phyloP scores from a whole-genome alignment of 2,888 invertebrate genomes.

The Cosmia pyralina region DNA sequence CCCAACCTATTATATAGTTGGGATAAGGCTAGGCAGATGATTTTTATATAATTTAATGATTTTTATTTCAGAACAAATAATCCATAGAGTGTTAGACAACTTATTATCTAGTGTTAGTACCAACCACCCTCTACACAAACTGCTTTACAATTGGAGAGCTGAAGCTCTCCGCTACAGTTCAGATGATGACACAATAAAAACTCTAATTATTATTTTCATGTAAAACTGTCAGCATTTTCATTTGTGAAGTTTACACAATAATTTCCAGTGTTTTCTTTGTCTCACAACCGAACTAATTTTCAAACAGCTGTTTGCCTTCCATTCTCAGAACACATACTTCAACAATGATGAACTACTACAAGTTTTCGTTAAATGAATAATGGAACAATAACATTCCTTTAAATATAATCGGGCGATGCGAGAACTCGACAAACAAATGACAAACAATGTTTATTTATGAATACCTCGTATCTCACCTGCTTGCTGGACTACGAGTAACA shows the following conservation, averaged over 20 bases:
- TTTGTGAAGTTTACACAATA: not conserved
- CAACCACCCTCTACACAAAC: too few relatives aligned
- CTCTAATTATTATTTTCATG: too few relatives aligned
- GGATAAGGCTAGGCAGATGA: too few relatives aligned
- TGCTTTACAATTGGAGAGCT: too few relatives aligned
- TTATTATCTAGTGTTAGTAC: too few relatives aligned
- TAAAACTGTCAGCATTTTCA: not conserved
- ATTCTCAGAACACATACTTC: slow-evolving; percentile 37
- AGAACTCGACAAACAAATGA: slow-evolving; percentile 38
- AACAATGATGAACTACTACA: slow-evolving; percentile 4
- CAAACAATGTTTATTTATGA: slow-evolving; percentile 49
- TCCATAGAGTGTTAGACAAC: too few relatives aligned
- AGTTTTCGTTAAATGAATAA: slow-evolving; percentile 43
- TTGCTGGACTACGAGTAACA: not conserved
- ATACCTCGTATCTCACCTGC: slow-evolving; percentile 26
- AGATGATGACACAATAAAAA: too few relatives aligned
- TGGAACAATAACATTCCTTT: slow-evolving; percentile 44
- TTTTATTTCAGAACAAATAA: too few relatives aligned
- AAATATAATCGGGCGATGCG: slow-evolving; percentile 29
- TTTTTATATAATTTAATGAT: too few relatives aligned
- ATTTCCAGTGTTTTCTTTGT: slow-evolving; percentile 27
- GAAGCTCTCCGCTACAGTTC: too few relatives aligned
- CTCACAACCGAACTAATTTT: not conserved
- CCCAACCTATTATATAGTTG: too few relatives aligned
- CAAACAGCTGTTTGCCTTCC: slow-evolving; percentile 2